phyloP scores from a whole-genome alignment of 2,888 invertebrate species.

The Apoda limacodes region DNA sequence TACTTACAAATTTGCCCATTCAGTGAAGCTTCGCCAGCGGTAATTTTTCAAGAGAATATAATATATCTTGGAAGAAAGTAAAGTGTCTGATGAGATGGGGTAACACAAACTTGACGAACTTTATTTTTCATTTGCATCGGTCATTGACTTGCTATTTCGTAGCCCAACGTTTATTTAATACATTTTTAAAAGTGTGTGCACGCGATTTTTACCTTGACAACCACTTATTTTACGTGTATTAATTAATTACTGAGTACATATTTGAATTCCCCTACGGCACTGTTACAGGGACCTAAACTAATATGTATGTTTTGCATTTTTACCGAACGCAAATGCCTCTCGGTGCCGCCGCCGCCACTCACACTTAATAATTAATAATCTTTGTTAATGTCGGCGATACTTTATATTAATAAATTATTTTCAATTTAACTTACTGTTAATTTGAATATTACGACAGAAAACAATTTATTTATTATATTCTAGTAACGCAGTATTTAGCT shows the following conservation, averaged over 20 bases:
- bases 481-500: too few species aligned
- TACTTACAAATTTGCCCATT: constrained; percentile 52
- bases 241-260: constrained; percentile 24
- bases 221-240: neutral
- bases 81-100: neutral
- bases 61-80: constrained; percentile 32
- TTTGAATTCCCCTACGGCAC: constrained; percentile 37
- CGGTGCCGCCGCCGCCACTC: constrained; percentile 38
- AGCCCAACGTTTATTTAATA: too few species aligned
- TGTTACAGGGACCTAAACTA: constrained; percentile 45
- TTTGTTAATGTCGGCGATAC: too few species aligned
- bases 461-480: too few species aligned
- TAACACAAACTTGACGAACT: too few species aligned
- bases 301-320: constrained; percentile 63
- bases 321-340: constrained; percentile 36
- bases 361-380: constrained; percentile 47
- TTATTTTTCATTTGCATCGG: too few species aligned
- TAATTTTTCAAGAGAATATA: constrained; percentile 53
- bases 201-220: too few species aligned
- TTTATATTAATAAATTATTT: too few species aligned
- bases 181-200: too few species aligned
- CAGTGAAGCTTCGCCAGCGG: constrained; percentile 32
- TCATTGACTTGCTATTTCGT: too few species aligned
- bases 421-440: too few species aligned
- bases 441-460: too few species aligned